phyloP scores from a whole-genome alignment of 1,140 invertebrate species.

The Diorhabda sublineata region DNA sequence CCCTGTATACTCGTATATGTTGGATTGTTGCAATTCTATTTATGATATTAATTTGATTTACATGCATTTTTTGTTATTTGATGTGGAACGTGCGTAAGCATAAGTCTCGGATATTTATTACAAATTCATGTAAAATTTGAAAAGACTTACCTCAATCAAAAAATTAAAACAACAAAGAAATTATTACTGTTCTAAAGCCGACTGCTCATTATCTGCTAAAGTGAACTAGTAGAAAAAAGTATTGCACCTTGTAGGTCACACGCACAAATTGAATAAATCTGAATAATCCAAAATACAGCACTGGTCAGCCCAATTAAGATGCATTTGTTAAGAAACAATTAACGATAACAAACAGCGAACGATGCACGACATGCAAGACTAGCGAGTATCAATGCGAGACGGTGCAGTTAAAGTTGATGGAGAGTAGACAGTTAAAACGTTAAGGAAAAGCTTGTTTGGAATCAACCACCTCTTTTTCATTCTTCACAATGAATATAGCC shows the following conservation, averaged over 20 bases:
- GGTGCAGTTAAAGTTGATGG: no score
- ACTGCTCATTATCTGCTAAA: not conserved
- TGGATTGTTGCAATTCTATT: no score
- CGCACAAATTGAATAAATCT: not conserved
- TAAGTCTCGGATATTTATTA: no score
- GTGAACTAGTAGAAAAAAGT: not conserved
- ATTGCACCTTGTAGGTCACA: not conserved
- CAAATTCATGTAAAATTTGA: no score
- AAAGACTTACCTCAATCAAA: not conserved
- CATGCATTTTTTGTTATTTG: no score
- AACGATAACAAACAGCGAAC: not conserved
- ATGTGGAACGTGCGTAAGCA: no score
- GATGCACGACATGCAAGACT: not conserved
- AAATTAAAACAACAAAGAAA: not conserved
- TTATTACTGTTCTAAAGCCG: not conserved
- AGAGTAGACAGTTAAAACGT: no score
- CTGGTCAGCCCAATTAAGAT: not conserved
- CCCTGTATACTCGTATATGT: no score
- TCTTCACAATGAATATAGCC: slow-evolving; percentile 9
- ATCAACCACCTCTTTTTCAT: slow-evolving; percentile 10
- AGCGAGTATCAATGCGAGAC: no score
- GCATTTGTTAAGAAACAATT: not conserved
- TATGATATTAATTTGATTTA: no score
- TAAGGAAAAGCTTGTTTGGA: not conserved
- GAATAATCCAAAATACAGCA: not conserved